These are phyloP conservation scores for Pampusana beccarii DNA, from an alignment of 2,113 vertebrate genomes.

Conservation along the genomic window DNA sequence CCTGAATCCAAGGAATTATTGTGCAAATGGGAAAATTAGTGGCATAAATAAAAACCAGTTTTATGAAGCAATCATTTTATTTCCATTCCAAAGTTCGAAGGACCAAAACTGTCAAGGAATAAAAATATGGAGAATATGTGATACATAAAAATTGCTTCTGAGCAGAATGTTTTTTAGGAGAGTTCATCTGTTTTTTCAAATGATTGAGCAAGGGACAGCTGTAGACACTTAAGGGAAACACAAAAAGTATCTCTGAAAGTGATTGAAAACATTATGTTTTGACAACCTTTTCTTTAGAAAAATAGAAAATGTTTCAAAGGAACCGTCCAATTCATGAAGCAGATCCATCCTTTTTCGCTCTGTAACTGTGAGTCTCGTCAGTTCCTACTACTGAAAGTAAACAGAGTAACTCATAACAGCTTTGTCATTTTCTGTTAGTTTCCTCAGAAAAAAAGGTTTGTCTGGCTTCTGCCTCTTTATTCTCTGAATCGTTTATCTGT, in stretches of 20 bases:
- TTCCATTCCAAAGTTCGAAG: not conserved
- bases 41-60: not conserved
- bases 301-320: not conserved
- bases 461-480: not conserved
- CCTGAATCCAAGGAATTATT: not conserved
- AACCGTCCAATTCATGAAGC: not conserved
- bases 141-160: constrained; percentile 4
- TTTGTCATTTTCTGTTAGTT: not conserved
- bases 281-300: not conserved
- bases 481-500: not conserved
- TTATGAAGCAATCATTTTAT: not conserved
- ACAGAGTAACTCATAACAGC: not conserved
- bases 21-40: not conserved
- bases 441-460: not conserved
- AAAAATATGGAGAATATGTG: not conserved
- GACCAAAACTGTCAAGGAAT: not conserved
- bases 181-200: not conserved
- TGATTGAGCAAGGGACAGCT: constrained; percentile 2
- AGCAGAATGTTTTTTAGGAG: constrained; percentile 14
- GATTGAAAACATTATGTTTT: constrained; percentile 36
- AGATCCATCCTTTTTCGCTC: constrained; percentile 1
- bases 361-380: not conserved
- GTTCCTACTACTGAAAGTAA: constrained; percentile 20
- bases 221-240: constrained; percentile 2
- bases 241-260: constrained; percentile 30